These are phyloP conservation scores for Drosophila parthenogenetica DNA, from an alignment of 2,888 invertebrate species.

Conservation along the genomic window DNA sequence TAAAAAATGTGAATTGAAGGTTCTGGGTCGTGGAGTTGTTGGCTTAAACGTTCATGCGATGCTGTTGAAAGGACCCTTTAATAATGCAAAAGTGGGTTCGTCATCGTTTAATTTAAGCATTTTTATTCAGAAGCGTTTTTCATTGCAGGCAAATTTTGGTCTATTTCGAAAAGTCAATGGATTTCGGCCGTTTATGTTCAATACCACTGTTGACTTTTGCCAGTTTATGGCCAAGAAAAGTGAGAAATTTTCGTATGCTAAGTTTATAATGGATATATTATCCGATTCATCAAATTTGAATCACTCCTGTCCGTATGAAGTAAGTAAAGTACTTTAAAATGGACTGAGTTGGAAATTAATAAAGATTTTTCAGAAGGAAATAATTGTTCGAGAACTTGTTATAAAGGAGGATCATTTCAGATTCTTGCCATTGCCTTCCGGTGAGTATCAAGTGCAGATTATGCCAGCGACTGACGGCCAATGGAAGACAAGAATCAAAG, in stretches of 20 bases:
- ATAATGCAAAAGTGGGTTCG: conserved; percentile 15
- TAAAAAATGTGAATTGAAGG: conserved; percentile 27
- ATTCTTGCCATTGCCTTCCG: conserved; percentile 13
- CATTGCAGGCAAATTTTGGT: no score
- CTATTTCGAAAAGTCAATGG: no score
- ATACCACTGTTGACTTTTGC: no score
- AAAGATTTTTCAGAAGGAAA: conserved; percentile 10
- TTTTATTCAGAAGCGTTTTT: no score
- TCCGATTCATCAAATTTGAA: neutral
- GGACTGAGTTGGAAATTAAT: neutral
- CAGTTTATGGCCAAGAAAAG: no score
- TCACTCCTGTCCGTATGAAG: conserved; percentile 3
- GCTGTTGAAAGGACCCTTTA: conserved; percentile 8
- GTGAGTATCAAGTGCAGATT: conserved; percentile 20
- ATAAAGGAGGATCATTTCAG: conserved; percentile 6
- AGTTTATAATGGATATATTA: no score
- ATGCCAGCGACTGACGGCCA: neutral
- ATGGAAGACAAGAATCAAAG: neutral
- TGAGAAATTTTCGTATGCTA: no score
- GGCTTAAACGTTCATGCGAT: conserved; percentile 18
- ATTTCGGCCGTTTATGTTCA: no score
- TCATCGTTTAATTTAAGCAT: no score
- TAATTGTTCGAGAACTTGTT: conserved; percentile 11
- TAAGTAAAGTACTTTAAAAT: neutral
- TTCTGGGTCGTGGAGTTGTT: conserved; percentile 29